Base-by-base conservation (phyloP, 2,888 invertebrate genomes). In the Anaspis maculata region DNA sequence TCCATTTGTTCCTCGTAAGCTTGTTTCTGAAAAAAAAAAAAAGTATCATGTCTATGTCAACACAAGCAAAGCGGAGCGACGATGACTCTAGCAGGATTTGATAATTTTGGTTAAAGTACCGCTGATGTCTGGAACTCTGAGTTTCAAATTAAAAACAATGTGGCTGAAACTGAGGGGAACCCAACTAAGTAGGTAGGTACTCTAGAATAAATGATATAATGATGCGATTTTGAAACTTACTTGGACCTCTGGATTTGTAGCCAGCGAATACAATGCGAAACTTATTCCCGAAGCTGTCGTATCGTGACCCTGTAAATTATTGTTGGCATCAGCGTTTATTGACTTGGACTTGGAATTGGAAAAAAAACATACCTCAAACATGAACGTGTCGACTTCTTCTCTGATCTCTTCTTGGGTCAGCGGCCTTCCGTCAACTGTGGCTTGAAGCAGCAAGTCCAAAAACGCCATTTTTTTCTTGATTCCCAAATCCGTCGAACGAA, bases 321-420 rank as follows among this genome's bases (percentile, higher is more conserved):
- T n/a, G 6, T 13, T 10, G 19, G 6, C 16, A 16, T 13, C 4
- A 7, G 3, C 15, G 26, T 29, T 23, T 28, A 16, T 16, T 10
- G 25, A 37, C 14, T 27, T 9, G 3, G 6, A 25, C 14, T 13
- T 12, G 9, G 3, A 15, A 21, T 21, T 15, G 9, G 52, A 55
- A 61, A 55, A 77, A 78, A 59, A n/a, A n/a, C n/a, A n/a, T n/a
- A n/a, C n/a, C n/a, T 75, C 81, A 59, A 83, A 83, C 76, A 83
- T 77, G 46, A 83, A 81, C 0, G 83, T 83, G 44, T 82, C 77
- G 0, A 82, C 79, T 64, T 83, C 79, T 54, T 81, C 77, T 32
- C 77, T 67, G 25, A 83, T 71, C 39, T 74, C 73, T 15, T 72
- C 56, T 41, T 76, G 72, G 5, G 70, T 70, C 25, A 83, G 60